A percentile compares a stretch with the other conserved stretches of the same genome.
phyloP scores from a whole-genome alignment of 2,888 invertebrate genomes.

The Thumatha senex region DNA sequence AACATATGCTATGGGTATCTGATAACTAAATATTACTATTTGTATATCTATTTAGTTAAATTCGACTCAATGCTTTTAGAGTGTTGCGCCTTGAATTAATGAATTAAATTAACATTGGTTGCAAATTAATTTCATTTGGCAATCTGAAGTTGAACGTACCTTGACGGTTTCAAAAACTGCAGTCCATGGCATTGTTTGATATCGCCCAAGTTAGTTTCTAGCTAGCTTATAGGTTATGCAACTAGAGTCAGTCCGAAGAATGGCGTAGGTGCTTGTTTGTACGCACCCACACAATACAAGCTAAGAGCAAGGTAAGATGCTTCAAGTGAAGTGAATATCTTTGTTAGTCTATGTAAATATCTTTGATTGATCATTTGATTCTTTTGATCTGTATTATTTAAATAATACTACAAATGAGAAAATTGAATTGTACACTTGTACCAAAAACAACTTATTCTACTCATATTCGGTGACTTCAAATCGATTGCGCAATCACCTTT shows the following conservation, averaged over 20 bases:
- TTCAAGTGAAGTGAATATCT: background rate
- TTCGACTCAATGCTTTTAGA: background rate
- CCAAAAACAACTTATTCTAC: no score
- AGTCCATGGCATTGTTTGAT: background rate
- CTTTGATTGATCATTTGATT: background rate
- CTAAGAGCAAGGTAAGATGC: conserved; percentile 20
- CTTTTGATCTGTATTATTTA: no score
- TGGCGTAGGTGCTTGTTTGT: conserved; percentile 14
- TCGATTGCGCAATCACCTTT: no score
- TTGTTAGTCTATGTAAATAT: background rate
- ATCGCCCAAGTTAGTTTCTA: background rate
- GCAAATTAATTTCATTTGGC: conserved; percentile 10
- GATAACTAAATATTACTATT: conserved; percentile 31
- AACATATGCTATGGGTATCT: conserved; percentile 5
- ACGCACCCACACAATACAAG: conserved; percentile 19
- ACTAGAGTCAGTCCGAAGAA: background rate
- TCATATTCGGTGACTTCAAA: no score
- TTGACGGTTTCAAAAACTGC: conserved; percentile 13
- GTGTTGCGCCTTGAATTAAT: conserved; percentile 1
- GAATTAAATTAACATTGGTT: conserved; percentile 5
- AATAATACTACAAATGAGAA: no score
- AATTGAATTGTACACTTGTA: no score
- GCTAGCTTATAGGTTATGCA: background rate
- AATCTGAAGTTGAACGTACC: conserved; percentile 5
- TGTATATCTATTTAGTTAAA: conserved; percentile 20